These are phyloP conservation scores for Yoshiicerus persimilis DNA, from an alignment of 1,140 invertebrate genomes.

Conservation along the genomic window DNA sequence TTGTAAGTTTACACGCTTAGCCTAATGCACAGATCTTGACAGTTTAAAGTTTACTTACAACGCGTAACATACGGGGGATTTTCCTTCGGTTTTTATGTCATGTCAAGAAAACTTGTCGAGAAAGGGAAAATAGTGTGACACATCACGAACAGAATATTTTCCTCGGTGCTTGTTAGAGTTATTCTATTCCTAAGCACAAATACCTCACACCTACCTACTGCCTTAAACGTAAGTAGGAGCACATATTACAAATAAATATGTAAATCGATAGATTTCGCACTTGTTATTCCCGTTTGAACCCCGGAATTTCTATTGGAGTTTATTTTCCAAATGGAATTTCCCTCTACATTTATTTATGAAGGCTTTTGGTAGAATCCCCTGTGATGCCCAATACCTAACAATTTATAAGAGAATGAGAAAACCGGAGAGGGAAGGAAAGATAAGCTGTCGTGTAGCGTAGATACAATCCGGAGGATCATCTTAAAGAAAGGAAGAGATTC, in stretches of 20 bases:
- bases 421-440: not conserved
- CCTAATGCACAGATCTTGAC: not conserved
- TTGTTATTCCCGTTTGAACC: not conserved
- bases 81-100: not conserved
- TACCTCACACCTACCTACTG: not conserved
- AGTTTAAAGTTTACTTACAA: not conserved
- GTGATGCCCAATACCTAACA: not conserved
- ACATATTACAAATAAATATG: not conserved
- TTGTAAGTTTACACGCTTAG: not conserved
- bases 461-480: not conserved
- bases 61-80: not conserved
- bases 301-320: not conserved
- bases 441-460: no score
- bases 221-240: not conserved
- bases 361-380: not conserved
- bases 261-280: not conserved
- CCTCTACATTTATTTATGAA: not conserved
- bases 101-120: not conserved
- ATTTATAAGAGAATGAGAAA: not conserved
- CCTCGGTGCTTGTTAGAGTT: not conserved
- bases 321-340: not conserved
- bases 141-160: slow-evolving; percentile 6
- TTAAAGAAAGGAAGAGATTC: not conserved
- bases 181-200: not conserved
- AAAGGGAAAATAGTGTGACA: not conserved